Conservation (phyloP, 2,888 invertebrate species). For the Mythimna vitellina region DNA sequence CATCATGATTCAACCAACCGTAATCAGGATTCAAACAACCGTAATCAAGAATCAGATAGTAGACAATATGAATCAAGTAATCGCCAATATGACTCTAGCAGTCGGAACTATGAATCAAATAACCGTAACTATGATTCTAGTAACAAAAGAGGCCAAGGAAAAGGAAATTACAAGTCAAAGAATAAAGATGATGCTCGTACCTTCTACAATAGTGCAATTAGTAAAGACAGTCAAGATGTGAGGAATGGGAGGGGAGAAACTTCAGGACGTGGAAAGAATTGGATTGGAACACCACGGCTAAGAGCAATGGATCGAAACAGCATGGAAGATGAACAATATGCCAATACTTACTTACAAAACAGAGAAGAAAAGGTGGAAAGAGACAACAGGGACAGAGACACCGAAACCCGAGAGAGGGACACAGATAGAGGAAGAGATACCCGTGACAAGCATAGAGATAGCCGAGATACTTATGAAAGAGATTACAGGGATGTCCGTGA, state of each 20-base stretch:
- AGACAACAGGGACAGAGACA: slow-evolving; percentile 53
- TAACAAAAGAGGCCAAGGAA: slow-evolving; percentile 77
- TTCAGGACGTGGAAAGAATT: slow-evolving; percentile 76
- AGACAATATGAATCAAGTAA: slow-evolving; percentile 42
- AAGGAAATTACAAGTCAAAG: slow-evolving; percentile 77
- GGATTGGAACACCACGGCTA: slow-evolving; percentile 81
- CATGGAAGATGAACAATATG: slow-evolving; percentile 86
- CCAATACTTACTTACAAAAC: slow-evolving; percentile 78
- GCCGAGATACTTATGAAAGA: slow-evolving; percentile 59
- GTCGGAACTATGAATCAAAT: slow-evolving; percentile 59
- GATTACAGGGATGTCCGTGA: slow-evolving; percentile 67
- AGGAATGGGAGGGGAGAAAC: slow-evolving; percentile 79
- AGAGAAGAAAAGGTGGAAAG: slow-evolving; percentile 74
- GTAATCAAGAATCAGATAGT: slow-evolving; percentile 59
- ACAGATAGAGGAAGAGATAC: slow-evolving; percentile 53
- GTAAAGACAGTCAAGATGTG: slow-evolving; percentile 81
- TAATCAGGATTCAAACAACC: slow-evolving; percentile 60
- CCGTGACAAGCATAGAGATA: slow-evolving; percentile 38
- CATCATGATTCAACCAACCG: slow-evolving; percentile 63
- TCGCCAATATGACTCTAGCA: slow-evolving; percentile 41
- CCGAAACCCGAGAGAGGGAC: slow-evolving; percentile 31
- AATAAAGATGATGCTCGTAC: slow-evolving; percentile 83
- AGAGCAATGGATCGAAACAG: slow-evolving; percentile 75
- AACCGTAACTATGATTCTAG: slow-evolving; percentile 64
- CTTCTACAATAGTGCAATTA: slow-evolving; percentile 84